Evolutionary conservation across 2,113 vertebrate species (phyloP), one percentile per base, ranked within the genome.

Genomic region (Syngnathus floridae): DNA sequence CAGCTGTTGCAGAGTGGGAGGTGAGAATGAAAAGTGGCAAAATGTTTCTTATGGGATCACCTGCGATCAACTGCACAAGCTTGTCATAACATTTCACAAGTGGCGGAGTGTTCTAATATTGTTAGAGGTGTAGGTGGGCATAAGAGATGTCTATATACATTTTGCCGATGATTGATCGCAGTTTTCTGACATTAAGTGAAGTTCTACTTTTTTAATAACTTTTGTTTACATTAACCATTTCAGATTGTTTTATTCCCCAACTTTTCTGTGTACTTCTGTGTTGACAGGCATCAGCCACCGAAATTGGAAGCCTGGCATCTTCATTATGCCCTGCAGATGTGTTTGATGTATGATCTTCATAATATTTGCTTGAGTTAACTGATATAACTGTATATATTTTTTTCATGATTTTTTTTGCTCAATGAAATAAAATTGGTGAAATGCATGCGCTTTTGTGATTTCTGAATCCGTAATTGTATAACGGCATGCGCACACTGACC

Each of bases 1-100:
- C 80, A 1, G 71, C 82, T 14, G 82, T 91, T 48, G 82, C 89
- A 4, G 86, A 91, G 64, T 91, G 87, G 90, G 88, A 86, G 88
- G 91, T 92, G 48, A 80, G 75, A 62, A 14, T 2, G 59, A 17
- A 58, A 43, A 51, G 21, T n/a, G 3, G 4, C 1, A 41, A 22
- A 31, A 35, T 56, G 26, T 12, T 21, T 22, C 1, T 26, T 5
- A 31, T 3, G 26, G 26, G 26, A 31, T 31, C 26, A 26, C 26
- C 26, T 26, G 26, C 26, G 26, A 26, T 26, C 26, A 31, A 31
- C 26, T 31, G 26, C 26, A 31, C 26, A 31, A 31, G 26, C 26
- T 31, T 31, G 26, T 3, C 3, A 31, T 31, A 31, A 31, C 26
- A 26, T 26, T 26, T 26, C 26, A 26, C 3, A 31, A 31, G 26